Evolutionary conservation across 2,888 invertebrate genomes (phyloP), one percentile per base, ranked within the genome.

Genomic region (Zele albiditarsus): DNA sequence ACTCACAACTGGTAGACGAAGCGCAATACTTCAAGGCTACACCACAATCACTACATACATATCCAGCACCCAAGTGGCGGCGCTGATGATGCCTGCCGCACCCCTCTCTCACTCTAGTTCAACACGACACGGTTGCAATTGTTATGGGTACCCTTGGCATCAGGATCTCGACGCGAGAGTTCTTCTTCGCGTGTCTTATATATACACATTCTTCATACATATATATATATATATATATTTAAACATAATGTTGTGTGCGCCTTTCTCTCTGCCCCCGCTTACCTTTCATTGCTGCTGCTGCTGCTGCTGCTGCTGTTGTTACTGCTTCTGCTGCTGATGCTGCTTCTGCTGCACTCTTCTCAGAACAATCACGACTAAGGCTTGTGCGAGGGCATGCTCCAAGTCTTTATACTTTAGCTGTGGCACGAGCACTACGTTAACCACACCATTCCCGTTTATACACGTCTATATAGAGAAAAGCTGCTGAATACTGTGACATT

Each of bases 351-450:
- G 66, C 71, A 77, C 75, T 81, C 75, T 84, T 84, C 84, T 82
- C 79, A 80, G 84, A 84, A 87, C 84, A 86, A 87, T 85, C 86
- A 84, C 83, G 82, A 70, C 53, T 80, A 74, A 65, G 73, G 66
- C 77, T 71, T 69, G 62, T 75, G 71, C 60, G 73, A 74, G 79
- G 78, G 81, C 82, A 81, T 79, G 81, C 78, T 20, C 20, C 20
- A 20, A 20, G 53, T 53, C 53, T 53, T 53, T 20, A 20, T 53
- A 80, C 71, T 46, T 31, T 69, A 70, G 67, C 38, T 68, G 25
- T 46, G 83, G 83, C 83, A 82, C 84, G 79, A 84, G 82, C 82
- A 82, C 38, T 80, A 75, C 80, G 84, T 84, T 82, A 80, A 65
- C 75, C 74, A 46, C 77, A 70, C 70, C 72, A 71, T 77, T 77